phyloP scores from a whole-genome alignment of 2,888 invertebrate genomes.

The Hirtodrosophila duncani region DNA sequence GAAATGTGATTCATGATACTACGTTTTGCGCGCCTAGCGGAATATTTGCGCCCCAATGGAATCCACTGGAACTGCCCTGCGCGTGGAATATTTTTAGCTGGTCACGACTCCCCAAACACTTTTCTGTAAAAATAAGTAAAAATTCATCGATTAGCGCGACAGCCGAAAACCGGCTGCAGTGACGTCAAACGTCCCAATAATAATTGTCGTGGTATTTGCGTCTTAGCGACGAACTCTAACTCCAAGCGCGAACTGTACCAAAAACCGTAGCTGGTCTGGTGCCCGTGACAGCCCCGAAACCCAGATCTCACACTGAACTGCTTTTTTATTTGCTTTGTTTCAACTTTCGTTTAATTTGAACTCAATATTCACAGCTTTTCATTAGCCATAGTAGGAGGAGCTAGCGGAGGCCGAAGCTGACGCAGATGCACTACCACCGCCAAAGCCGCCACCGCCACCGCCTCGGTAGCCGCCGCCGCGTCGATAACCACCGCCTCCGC shows the following conservation, averaged over 20 bases:
- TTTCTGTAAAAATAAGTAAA: no score
- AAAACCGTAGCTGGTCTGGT: no score
- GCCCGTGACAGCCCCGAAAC: no score
- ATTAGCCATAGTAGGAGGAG: slow-evolving; percentile 31
- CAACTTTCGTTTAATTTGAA: slow-evolving; percentile 9
- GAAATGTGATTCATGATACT: no score
- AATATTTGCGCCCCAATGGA: no score
- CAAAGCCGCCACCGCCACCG: slow-evolving; percentile 19
- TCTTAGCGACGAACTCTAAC: no score
- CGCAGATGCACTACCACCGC: slow-evolving; percentile 18
- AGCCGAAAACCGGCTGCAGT: slow-evolving; percentile 13
- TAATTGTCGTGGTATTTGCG: neutral
- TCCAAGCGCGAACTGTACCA: no score
- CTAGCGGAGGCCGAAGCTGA: slow-evolving; percentile 26
- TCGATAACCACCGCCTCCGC: slow-evolving; percentile 24
- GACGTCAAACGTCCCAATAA: no score
- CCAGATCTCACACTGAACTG: neutral
- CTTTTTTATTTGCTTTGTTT: slow-evolving; percentile 12
- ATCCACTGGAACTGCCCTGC: slow-evolving; percentile 2
- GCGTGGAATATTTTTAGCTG: slow-evolving; percentile 3
- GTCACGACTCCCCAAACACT: neutral
- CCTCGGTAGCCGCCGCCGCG: slow-evolving; percentile 18
- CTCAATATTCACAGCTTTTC: neutral
- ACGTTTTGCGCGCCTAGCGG: no score
- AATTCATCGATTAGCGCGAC: slow-evolving; percentile 9